Conservation (phyloP, 2,888 invertebrate genomes). For the Panzeria rudis region DNA sequence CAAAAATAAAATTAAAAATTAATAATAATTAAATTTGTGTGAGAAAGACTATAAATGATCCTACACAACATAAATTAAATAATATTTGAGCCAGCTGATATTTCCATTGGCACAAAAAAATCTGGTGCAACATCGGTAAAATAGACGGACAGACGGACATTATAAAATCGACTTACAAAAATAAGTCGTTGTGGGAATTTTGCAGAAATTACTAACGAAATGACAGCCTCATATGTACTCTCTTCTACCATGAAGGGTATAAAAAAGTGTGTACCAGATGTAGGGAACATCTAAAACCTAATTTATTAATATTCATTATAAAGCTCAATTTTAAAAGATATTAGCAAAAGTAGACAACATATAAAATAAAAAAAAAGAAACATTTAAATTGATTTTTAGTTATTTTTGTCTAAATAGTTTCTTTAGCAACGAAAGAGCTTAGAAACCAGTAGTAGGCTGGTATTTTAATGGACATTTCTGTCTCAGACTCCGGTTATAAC, state of each 20-base stretch:
- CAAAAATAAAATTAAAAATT: neutral
- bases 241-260: too few species aligned
- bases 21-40: neutral
- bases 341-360: constrained; percentile 39
- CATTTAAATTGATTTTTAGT: constrained; percentile 32
- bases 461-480: constrained; percentile 54
- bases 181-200: too few species aligned
- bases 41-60: neutral
- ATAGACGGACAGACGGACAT: too few species aligned
- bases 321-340: constrained; percentile 15
- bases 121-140: too few species aligned
- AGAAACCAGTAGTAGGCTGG: constrained; percentile 63
- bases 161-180: too few species aligned
- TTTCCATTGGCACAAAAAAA: too few species aligned
- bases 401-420: constrained; percentile 30
- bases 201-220: too few species aligned
- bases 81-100: neutral
- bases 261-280: neutral
- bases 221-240: too few species aligned
- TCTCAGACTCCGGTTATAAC: constrained; percentile 35
- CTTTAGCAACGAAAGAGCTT: neutral
- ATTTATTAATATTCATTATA: constrained; percentile 45
- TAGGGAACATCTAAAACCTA: neutral
- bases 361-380: neutral
- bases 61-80: neutral